Conservation (phyloP, 1,140 invertebrate species). For the Vanessa tameamea region DNA sequence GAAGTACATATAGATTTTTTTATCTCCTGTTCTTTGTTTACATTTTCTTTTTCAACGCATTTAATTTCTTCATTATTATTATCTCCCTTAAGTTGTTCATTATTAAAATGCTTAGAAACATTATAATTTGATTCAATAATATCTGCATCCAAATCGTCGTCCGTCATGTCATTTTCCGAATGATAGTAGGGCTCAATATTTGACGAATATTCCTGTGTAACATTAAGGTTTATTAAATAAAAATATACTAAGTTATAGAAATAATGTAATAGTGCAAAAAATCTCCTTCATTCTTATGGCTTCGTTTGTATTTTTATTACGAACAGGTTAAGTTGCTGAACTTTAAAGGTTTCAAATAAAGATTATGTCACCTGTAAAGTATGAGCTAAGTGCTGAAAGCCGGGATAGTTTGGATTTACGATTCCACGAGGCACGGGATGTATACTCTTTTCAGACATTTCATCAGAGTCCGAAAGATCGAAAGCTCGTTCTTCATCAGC, state of each 20-base stretch:
- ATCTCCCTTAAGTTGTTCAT: slow-evolving; percentile 13
- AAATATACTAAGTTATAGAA: slow-evolving; percentile 4
- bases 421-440: slow-evolving; percentile 83
- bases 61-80: slow-evolving; percentile 25
- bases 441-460: slow-evolving; percentile 72
- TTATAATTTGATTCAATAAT: slow-evolving; percentile 37
- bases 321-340: slow-evolving; percentile 44
- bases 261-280: background rate
- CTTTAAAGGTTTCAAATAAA: slow-evolving; percentile 50
- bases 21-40: slow-evolving; percentile 27
- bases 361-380: slow-evolving; percentile 75
- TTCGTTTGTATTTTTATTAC: slow-evolving; percentile 40
- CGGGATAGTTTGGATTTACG: slow-evolving; percentile 90
- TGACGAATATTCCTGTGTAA: slow-evolving; percentile 68
- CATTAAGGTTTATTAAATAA: slow-evolving; percentile 23
- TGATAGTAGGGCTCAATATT: slow-evolving; percentile 71
- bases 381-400: slow-evolving; percentile 84
- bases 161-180: slow-evolving; percentile 78
- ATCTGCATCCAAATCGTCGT: slow-evolving; percentile 70
- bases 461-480: slow-evolving; percentile 73
- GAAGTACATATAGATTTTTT: slow-evolving; percentile 26
- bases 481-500: slow-evolving; percentile 65
- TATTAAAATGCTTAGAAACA: slow-evolving; percentile 1
- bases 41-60: slow-evolving; percentile 34
- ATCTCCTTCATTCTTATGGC: slow-evolving; percentile 33